Conservation (phyloP, 2,797 vertebrate species). For the Takifugu rubripes region DNA sequence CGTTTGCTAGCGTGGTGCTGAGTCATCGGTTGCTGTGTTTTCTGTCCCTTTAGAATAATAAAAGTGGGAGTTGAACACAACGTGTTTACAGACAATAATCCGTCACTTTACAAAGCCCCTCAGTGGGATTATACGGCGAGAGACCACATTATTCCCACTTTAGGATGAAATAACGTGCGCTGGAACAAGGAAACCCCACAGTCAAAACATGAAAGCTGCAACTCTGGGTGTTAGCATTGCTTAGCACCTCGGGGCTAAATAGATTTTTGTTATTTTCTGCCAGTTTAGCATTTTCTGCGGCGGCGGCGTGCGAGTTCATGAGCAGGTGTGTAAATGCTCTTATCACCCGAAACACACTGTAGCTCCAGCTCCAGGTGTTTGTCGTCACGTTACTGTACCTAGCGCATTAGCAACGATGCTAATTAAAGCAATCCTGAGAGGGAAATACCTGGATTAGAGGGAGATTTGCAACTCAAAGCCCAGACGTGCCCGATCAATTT, state of each 20-base stretch:
- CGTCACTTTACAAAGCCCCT: slow-evolving; percentile 9
- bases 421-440: slow-evolving; percentile 75
- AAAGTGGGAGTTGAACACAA: not conserved
- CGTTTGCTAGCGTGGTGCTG: too few relatives aligned
- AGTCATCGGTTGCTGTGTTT: too few relatives aligned
- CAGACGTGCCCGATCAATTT: slow-evolving; percentile 74
- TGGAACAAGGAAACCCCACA: slow-evolving; percentile 22
- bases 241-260: slow-evolving; percentile 25
- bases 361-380: slow-evolving; percentile 61
- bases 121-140: slow-evolving; percentile 1
- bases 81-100: not conserved
- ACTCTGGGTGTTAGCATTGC: slow-evolving; percentile 19
- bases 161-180: slow-evolving; percentile 11
- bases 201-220: slow-evolving; percentile 15
- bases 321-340: slow-evolving; percentile 46
- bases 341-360: slow-evolving; percentile 49
- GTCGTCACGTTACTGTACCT: slow-evolving; percentile 57
- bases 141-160: slow-evolving; percentile 10
- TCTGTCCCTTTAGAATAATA: not conserved
- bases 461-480: slow-evolving; percentile 74
- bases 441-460: slow-evolving; percentile 73
- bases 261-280: slow-evolving; percentile 51
- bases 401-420: slow-evolving; percentile 55
- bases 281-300: slow-evolving; percentile 42
- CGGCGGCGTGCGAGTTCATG: slow-evolving; percentile 44